Conservation (phyloP, 2,797 vertebrate species). For the Protosalanx chinensis region DNA sequence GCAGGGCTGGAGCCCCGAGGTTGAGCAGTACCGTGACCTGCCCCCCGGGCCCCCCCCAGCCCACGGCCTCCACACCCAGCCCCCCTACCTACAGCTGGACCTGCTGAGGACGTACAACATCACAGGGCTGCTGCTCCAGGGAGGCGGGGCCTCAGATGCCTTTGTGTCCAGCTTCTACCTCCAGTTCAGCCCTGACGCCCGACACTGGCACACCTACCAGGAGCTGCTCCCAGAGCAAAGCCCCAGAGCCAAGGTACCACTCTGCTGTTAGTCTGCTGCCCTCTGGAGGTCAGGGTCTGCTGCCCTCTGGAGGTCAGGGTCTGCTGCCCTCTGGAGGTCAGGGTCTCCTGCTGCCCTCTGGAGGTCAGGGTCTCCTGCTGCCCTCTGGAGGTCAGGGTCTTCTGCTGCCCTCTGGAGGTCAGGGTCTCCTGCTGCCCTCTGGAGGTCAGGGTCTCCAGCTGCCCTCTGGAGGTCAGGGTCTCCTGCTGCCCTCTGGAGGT, state of each 20-base stretch:
- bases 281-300: too few species aligned
- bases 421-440: too few species aligned
- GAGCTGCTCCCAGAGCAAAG: constrained; percentile 59
- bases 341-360: too few species aligned
- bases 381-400: too few species aligned
- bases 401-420: too few species aligned
- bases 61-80: constrained; percentile 29
- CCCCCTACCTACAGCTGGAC: constrained; percentile 79
- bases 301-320: too few species aligned
- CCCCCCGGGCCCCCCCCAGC: constrained; percentile 60
- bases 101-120: constrained; percentile 76
- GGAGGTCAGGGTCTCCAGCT: too few species aligned
- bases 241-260: constrained; percentile 71
- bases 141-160: constrained; percentile 64
- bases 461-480: too few species aligned
- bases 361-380: too few species aligned
- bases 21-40: constrained; percentile 62
- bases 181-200: constrained; percentile 78
- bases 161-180: constrained; percentile 79
- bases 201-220: constrained; percentile 74
- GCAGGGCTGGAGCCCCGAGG: constrained; percentile 77
- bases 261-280: too few species aligned
- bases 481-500: too few species aligned
- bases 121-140: constrained; percentile 83
- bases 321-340: too few species aligned